Percentiles rank a stretch among this genome's conserved stretches.
These are phyloP conservation scores for Hyles euphorbiae DNA, from an alignment of 1,140 invertebrate genomes.

Conservation along the genomic window DNA sequence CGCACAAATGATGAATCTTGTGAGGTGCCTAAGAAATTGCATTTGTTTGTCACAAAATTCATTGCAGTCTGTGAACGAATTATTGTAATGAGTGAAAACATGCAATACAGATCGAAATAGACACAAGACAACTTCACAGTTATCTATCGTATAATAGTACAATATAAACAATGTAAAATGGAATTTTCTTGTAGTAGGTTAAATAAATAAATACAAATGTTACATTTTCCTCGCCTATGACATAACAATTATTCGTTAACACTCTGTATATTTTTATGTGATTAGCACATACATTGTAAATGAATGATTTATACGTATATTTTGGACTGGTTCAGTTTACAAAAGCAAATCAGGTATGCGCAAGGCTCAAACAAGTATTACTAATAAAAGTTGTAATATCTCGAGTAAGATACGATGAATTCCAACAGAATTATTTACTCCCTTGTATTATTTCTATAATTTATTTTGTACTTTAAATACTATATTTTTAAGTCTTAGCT, in stretches of 20 bases:
- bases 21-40: slow-evolving; percentile 48
- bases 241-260: slow-evolving; percentile 13
- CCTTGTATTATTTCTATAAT: slow-evolving; percentile 61
- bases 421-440: slow-evolving; percentile 46
- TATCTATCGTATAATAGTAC: no score
- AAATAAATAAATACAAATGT: no score
- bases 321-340: slow-evolving; percentile 17
- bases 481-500: slow-evolving; percentile 55
- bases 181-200: no score
- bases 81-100: neutral
- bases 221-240: no score
- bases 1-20: slow-evolving; percentile 51
- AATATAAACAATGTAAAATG: no score
- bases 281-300: slow-evolving; percentile 44
- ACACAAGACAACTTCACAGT: no score
- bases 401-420: slow-evolving; percentile 33
- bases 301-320: slow-evolving; percentile 13
- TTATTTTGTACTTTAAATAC: slow-evolving; percentile 49
- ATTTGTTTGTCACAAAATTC: slow-evolving; percentile 56
- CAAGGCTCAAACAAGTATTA: slow-evolving; percentile 18
- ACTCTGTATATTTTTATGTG: slow-evolving; percentile 32
- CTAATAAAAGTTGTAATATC: slow-evolving; percentile 28
- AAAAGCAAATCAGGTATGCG: slow-evolving; percentile 17
- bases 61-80: slow-evolving; percentile 18
- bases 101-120: no score